Conservation (phyloP, 2,797 vertebrate species). For the Phataginus tricuspis region DNA sequence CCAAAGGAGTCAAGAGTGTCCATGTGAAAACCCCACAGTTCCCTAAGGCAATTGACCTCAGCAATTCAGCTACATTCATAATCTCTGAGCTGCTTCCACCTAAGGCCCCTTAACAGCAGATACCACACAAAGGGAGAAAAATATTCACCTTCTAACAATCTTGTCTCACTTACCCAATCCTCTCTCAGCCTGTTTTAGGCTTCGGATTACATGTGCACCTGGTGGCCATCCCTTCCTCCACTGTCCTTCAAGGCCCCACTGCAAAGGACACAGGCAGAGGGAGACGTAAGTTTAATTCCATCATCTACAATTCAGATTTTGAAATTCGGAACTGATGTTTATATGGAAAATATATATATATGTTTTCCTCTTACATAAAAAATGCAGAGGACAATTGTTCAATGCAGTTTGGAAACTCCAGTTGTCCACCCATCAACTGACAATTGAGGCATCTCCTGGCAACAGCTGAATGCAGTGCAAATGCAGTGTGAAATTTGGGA, state of each 20-base stretch:
- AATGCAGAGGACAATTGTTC: not conserved
- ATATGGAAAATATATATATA: not conserved
- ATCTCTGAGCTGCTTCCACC: not conserved
- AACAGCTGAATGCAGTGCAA: not conserved
- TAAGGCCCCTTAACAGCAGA: not conserved
- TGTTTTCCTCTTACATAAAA: not conserved
- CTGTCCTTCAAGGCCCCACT: accelerated
- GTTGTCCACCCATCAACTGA: not conserved
- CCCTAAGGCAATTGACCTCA: not conserved
- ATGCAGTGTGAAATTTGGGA: not conserved
- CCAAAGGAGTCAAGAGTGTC: not conserved
- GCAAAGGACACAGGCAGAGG: not conserved
- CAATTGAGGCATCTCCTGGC: not conserved
- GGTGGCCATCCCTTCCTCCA: not conserved
- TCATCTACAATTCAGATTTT: not conserved
- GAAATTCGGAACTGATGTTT: not conserved
- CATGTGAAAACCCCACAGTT: not conserved
- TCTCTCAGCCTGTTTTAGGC: not conserved
- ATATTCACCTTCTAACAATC: not conserved
- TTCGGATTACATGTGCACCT: not conserved
- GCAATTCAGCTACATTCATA: not conserved
- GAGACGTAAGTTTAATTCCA: not conserved
- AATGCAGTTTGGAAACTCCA: constrained; percentile 12
- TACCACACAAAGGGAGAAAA: not conserved
- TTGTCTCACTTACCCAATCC: not conserved